A percentile compares a stretch with the other conserved stretches of the same genome.
These are phyloP conservation scores for Dastarcus helophoroides DNA, from an alignment of 2,888 invertebrate species.

Conservation along the genomic window DNA sequence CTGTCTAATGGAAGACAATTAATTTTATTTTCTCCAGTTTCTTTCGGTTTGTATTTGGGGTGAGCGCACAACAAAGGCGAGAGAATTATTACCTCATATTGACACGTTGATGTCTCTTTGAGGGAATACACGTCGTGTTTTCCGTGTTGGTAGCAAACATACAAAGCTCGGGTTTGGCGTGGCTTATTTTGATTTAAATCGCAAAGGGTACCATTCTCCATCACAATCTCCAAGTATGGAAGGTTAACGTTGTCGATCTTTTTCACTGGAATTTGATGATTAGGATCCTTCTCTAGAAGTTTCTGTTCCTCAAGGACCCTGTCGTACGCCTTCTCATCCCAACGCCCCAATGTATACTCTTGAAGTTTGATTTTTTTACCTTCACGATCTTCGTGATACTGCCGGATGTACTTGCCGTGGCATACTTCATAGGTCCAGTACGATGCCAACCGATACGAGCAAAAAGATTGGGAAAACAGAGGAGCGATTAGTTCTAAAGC, in stretches of 20 bases:
- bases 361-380: constrained; percentile 71
- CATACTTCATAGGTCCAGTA: constrained; percentile 98
- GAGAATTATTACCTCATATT: constrained; percentile 85
- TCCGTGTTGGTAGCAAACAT: constrained; percentile 80
- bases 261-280: constrained; percentile 40
- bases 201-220: constrained; percentile 83
- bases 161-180: constrained; percentile 67
- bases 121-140: constrained; percentile 87
- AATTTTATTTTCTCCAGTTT: constrained; percentile 65
- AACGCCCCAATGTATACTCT: constrained; percentile 75
- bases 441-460: constrained; percentile 76
- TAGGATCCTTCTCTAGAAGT: constrained; percentile 41
- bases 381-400: constrained; percentile 93
- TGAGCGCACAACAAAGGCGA: constrained; percentile 81
- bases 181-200: constrained; percentile 75
- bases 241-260: constrained; percentile 81
- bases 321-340: constrained; percentile 55
- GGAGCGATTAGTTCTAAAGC: constrained; percentile 67
- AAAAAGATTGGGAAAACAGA: constrained; percentile 65
- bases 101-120: constrained; percentile 88
- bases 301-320: constrained; percentile 43
- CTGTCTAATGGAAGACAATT: constrained; percentile 59
- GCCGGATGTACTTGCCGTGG: constrained; percentile 81
- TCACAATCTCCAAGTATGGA: constrained; percentile 79
- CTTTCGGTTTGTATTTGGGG: constrained; percentile 74